These are phyloP conservation scores for Vespertilio murinus DNA, from an alignment of 2,797 vertebrate genomes.

Conservation along the genomic window DNA sequence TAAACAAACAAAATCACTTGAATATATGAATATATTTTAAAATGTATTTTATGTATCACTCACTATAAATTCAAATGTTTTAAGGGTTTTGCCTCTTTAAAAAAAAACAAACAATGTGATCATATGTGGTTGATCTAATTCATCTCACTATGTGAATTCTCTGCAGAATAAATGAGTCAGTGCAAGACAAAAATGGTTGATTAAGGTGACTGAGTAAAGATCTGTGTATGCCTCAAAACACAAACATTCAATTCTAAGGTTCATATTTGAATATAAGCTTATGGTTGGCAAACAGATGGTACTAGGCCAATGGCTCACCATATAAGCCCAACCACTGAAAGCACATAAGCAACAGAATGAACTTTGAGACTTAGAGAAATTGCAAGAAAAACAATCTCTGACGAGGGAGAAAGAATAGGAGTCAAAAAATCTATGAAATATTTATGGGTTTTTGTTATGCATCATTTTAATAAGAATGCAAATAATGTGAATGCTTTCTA, in stretches of 20 bases:
- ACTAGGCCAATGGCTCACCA: background rate
- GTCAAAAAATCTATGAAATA: constrained; percentile 65
- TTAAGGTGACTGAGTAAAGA: background rate
- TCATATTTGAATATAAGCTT: background rate
- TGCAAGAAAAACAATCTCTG: constrained; percentile 44
- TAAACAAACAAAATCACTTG: background rate
- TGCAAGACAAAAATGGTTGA: background rate
- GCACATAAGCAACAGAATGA: background rate
- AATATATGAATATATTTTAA: background rate
- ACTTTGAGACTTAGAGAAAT: constrained; percentile 35
- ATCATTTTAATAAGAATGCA: constrained; percentile 75
- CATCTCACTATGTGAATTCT: background rate
- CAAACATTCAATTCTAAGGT: background rate
- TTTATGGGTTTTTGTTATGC: constrained; percentile 70
- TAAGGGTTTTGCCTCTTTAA: background rate
- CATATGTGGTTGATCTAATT: background rate
- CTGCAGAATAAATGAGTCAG: background rate
- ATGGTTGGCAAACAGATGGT: background rate
- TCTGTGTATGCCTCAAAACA: background rate
- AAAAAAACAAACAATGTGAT: background rate
- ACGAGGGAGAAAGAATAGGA: constrained; percentile 21
- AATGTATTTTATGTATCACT: background rate
- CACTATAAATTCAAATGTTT: background rate
- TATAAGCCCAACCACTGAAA: constrained; percentile 4
- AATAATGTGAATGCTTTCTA: constrained; percentile 76